Evolutionary conservation across 1,140 invertebrate species (phyloP), one percentile per base, ranked within the genome.

Genomic region (Solenopsis invicta): DNA sequence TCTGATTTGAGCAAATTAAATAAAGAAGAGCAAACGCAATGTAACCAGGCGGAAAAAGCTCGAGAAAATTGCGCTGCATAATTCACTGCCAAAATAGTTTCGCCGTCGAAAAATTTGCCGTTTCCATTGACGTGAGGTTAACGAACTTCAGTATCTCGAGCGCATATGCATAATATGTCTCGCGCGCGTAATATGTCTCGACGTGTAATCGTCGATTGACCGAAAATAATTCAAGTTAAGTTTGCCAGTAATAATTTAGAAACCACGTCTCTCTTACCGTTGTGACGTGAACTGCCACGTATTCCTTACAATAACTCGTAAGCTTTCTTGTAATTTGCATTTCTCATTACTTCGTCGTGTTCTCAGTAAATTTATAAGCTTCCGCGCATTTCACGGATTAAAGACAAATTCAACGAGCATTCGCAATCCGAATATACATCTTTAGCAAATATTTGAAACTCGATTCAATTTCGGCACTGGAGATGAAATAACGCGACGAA

Each of bases 211-310:
- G 21, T 18, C 69, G 54, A 84, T 84, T 59, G 54, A 21, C 80
- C 62, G 41, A 50, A 59, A 48, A 84, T 84, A 74, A n/a, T n/a
- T 61, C 54, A 24, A 54, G 37, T 74, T 61, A 82, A 74, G n/a
- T 18, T 72, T 29, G 29, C 29, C 54, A 12, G 52, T 84, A 50
- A 84, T 75, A 75, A 75, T 84, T 84, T 29, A 84, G 54, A 84
- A 48, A 74, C 3, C 12, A 18, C 6, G 78, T 29, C 18, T 29
- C 29, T 48, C 41, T 74, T 48, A 16, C 24, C n/a, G 9, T n/a
- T 59, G 2, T 8, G 37, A 74, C 37, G 2, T 13, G 5, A 45
- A 34, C 67, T 10, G 29, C 2, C 54, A 59, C 12, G 8, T 37
- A 21, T 2, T 69, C 24, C 29, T 62, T n/a, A 21, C 37, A 37